These are phyloP conservation scores for Ariopsis seemanni DNA, from an alignment of 2,113 vertebrate species.

Conservation along the genomic window DNA sequence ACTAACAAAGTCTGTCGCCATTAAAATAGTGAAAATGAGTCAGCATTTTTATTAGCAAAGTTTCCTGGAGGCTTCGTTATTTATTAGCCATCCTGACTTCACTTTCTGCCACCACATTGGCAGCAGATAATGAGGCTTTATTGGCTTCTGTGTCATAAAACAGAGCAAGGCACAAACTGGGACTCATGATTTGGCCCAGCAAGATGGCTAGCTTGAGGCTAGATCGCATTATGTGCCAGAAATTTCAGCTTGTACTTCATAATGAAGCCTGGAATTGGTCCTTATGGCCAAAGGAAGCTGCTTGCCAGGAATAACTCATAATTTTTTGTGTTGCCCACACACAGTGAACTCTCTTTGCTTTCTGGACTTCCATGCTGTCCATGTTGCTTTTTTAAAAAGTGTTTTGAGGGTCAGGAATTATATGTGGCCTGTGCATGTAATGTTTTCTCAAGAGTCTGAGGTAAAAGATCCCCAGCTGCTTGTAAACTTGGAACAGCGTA, in stretches of 20 bases:
- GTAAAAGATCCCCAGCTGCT: background rate
- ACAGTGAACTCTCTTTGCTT: background rate
- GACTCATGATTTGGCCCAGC: conserved; percentile 12
- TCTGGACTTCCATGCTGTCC: background rate
- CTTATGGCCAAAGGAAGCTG: conserved; percentile 19
- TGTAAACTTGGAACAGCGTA: background rate
- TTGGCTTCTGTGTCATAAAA: conserved; percentile 13
- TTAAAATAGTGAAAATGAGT: conserved; percentile 4
- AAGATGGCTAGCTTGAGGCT: conserved; percentile 5
- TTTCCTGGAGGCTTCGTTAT: background rate
- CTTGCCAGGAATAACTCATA: conserved; percentile 15
- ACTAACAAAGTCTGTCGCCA: background rate
- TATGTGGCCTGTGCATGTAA: background rate
- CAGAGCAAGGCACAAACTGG: conserved; percentile 14
- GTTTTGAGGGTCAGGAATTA: background rate
- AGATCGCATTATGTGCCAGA: background rate
- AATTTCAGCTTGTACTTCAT: background rate
- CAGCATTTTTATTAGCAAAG: conserved; percentile 8
- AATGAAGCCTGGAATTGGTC: conserved; percentile 8
- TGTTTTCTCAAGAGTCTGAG: background rate
- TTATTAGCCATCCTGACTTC: conserved; percentile 19
- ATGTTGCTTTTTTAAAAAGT: background rate
- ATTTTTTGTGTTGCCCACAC: conserved; percentile 1
- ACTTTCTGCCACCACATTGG: conserved; percentile 11
- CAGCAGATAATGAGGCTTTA: conserved; percentile 27